Base-by-base conservation (phyloP, 2,797 vertebrate genomes). In the Halcyon smyrnensis region DNA sequence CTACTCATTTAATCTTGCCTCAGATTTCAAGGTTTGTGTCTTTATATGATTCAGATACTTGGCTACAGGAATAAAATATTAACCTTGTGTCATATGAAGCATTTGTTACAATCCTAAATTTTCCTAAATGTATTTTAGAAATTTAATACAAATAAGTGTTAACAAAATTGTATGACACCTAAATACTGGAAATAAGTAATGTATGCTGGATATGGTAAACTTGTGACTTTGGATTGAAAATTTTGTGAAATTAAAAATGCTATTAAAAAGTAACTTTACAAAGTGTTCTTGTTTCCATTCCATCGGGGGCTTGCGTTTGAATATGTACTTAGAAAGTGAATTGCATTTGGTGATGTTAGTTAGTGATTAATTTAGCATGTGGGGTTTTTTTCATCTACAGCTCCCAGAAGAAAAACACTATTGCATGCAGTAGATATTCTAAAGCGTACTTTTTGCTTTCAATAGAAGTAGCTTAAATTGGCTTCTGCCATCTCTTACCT, bases 281-380 rank as follows among this genome's bases (percentile, higher is more conserved):
- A 79, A 60, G 13, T 34, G 1, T 20, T 71, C 32, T 81, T 69
- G 5, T 64, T 90, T 71, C 28, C 10, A 13, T 39, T 69, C 2
- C 3, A 2, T 12, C 2, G 2, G 6, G 9, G 0, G 1, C 0
- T 36, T 84, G 65, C 7, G 15, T 41, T 43, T 20, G 20, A 53
- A 36, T 17, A 15, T 43, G 8, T 53, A 41, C 30, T 46, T 17
- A 25, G 20, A 64, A 86, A 59, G 12, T 18, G 12, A 74, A 74
- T 48, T 69, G 43, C 12, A 8, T 57, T 50, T 67, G 15, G 6
- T 54, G 11, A 63, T 67, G 57, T 20, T 41, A 81, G 6, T 11
- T 46, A 34, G 9, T 12, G 19, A 43, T 36, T 75, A 45, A 73
- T 74, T 77, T 56, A 54, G 8, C 24, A 17, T 8, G 8, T 14